Percentiles rank a stretch among this genome's conserved stretches.
These are phyloP conservation scores for Synchiropus splendidus DNA, from an alignment of 2,113 vertebrate genomes.

Conservation along the genomic window DNA sequence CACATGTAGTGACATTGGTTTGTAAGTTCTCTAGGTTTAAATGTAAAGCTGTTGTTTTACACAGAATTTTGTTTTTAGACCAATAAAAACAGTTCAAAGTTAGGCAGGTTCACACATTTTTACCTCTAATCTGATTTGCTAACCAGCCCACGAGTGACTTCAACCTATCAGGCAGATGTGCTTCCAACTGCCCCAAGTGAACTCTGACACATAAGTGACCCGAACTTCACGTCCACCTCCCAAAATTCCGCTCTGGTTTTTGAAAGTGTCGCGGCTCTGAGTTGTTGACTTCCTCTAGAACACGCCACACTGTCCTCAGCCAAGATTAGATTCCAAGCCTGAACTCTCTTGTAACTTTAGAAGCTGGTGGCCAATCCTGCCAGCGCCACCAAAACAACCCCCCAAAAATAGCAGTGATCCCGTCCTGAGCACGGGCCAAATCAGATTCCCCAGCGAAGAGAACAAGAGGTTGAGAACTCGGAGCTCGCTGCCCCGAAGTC, in stretches of 20 bases:
- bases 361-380: constrained; percentile 31
- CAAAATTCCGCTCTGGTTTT: constrained; percentile 20
- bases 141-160: no score
- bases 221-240: constrained; percentile 34
- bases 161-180: no score
- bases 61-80: no score
- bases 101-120: no score
- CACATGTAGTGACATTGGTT: no score
- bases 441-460: constrained; percentile 39
- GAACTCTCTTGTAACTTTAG: constrained; percentile 40
- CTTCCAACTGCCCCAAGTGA: no score
- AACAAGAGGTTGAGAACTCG: constrained; percentile 40
- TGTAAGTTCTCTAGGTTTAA: no score
- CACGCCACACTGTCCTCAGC: constrained; percentile 21
- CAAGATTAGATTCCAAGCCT: constrained; percentile 39
- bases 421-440: constrained; percentile 40
- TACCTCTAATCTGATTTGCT: no score
- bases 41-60: no score
- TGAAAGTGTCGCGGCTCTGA: constrained; percentile 10
- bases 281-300: constrained; percentile 46
- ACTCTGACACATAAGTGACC: constrained; percentile 13
- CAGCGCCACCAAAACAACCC: constrained; percentile 46
- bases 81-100: no score
- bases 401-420: constrained; percentile 49
- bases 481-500: constrained; percentile 41